Evolutionary conservation across 2,888 invertebrate genomes (phyloP).

Genomic region (Melieria crassipennis): DNA sequence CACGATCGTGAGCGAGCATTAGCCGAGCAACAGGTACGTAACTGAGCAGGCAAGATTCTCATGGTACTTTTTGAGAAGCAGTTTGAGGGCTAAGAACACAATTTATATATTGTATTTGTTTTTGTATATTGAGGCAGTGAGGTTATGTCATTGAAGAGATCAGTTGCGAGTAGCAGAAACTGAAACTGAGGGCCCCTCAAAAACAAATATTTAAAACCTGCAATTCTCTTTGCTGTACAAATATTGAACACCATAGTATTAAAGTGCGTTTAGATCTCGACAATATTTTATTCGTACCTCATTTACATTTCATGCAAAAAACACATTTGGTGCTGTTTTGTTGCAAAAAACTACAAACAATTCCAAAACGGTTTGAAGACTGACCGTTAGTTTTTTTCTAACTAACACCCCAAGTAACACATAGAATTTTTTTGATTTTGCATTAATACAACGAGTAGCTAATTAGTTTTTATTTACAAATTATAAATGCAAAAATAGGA

Average conservation of each 20-base stretch:
- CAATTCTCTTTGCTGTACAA: no score
- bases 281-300: slow-evolving; percentile 2
- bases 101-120: not conserved
- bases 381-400: slow-evolving; percentile 17
- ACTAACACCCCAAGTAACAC: slow-evolving; percentile 6
- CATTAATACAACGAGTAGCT: no score
- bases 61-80: not conserved
- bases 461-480: slow-evolving; percentile 3
- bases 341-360: slow-evolving; percentile 15
- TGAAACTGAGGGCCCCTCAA: no score
- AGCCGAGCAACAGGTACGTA: slow-evolving; percentile 86
- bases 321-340: slow-evolving; percentile 25
- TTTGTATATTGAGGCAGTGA: not conserved
- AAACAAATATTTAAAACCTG: no score
- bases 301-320: slow-evolving; percentile 22
- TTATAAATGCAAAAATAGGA: not conserved
- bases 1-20: slow-evolving; percentile 84
- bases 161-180: no score
- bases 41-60: slow-evolving; percentile 18
- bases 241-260: no score
- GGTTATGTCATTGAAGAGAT: not conserved
- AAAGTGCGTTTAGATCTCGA: no score
- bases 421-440: no score
- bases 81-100: not conserved
- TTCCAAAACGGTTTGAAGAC: not conserved